These are phyloP conservation scores for Mongoloraphidia duomilia DNA, from an alignment of 2,888 invertebrate species.

Conservation along the genomic window DNA sequence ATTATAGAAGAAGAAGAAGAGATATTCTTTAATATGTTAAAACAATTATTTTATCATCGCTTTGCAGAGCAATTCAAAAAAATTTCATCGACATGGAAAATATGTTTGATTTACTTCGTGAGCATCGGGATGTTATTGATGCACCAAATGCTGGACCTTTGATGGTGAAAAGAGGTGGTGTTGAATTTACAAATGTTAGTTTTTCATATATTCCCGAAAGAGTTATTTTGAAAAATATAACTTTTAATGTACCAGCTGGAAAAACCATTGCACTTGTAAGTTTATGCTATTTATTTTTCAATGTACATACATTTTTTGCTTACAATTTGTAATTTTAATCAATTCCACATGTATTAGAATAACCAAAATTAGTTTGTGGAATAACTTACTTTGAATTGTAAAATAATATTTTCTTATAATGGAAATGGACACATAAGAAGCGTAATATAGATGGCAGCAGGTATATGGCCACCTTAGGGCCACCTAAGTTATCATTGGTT, in stretches of 20 bases:
- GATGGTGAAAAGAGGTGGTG: conserved; percentile 49
- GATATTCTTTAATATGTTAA: too few species aligned
- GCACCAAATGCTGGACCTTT: conserved; percentile 63
- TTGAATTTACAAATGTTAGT: conserved; percentile 81
- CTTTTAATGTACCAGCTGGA: conserved; percentile 67
- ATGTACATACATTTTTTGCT: background rate
- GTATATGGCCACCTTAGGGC: too few species aligned
- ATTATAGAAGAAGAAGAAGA: too few species aligned
- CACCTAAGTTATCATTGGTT: too few species aligned
- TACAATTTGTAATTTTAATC: conserved; percentile 1
- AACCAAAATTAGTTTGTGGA: too few species aligned
- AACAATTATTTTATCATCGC: conserved; percentile 7
- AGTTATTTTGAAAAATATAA: conserved; percentile 59
- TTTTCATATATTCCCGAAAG: conserved; percentile 79
- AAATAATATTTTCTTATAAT: too few species aligned
- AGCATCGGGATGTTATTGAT: conserved; percentile 77
- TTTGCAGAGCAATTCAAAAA: conserved; percentile 78
- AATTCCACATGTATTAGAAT: too few species aligned
- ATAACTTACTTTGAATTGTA: too few species aligned
- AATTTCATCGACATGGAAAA: conserved; percentile 99
- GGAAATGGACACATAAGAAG: too few species aligned
- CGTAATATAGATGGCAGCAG: too few species aligned
- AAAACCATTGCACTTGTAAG: conserved; percentile 67
- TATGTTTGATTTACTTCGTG: conserved; percentile 89
- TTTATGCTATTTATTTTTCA: conserved; percentile 11